Evolutionary conservation across 2,888 invertebrate species (phyloP), one percentile per base, ranked within the genome.

Genomic region (Caenorhabditis panamensis): DNA sequence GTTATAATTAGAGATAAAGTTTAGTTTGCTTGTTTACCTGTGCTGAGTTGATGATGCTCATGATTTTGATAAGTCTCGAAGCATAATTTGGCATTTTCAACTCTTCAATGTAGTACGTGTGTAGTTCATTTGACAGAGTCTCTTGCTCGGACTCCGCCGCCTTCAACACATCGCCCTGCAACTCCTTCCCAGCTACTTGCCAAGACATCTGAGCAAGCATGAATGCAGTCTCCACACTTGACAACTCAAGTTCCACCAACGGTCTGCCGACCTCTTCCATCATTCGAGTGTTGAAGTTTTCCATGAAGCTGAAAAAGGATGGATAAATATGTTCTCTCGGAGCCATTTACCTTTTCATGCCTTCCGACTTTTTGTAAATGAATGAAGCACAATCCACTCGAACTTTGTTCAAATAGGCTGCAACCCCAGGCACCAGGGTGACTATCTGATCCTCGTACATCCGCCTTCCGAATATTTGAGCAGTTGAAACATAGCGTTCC

Each of bases 21-120:
- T 2, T 2, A 4, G 13, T 36, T 36, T 11, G 6, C 36, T 36
- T 36, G 11, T 36, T 59, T 24, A 84, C 85, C 78, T 86, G 84
- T 2, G 79, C 66, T 5, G 82, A 77, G 51, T 82, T 81, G n/a
- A 86, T 67, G n/a, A 86, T 77, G 11, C 71, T 71, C 83, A 84
- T 84, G 16, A 86, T 73, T 62, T 84, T 83, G 56, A 84, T 82
- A 9, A 86, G 75, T 66, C 86, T 54, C 8, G 72, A 56, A 2
- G 84, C 86, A 67, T 86, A 86, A 61, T 84, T 86, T 2, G 76
- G 59, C 13, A 71, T 22, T 26, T 63, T 64, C 28, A 78, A 20
- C 2, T 82, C 72, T 2, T 63, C 51, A 3, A 76, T 41, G 64
- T 84, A 84, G 31, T 82, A 84, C n/a, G 49, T 11, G 58, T 84